phyloP scores from a whole-genome alignment of 2,888 invertebrate species.

The Ptychoptera contaminata region DNA sequence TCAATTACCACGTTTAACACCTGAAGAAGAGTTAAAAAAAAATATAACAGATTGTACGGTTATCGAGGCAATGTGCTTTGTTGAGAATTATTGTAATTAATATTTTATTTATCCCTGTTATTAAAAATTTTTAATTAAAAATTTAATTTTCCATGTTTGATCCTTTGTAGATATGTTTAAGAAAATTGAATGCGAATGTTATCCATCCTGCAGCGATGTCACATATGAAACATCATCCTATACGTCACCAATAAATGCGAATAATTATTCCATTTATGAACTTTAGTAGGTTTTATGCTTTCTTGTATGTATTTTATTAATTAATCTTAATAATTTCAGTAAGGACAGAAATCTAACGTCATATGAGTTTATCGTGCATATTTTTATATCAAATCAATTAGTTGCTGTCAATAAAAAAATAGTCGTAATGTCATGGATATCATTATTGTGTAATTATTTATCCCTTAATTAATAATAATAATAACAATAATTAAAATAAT shows the following conservation, averaged over 20 bases:
- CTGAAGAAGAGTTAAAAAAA: constrained; percentile 8
- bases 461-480: not conserved
- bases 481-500: not conserved
- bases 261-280: constrained; percentile 22
- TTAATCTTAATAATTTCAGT: constrained; percentile 1
- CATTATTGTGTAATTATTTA: not conserved
- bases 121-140: too few relatives aligned
- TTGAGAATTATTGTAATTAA: constrained; percentile 22
- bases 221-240: constrained; percentile 25
- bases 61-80: constrained; percentile 23
- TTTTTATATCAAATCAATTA: constrained; percentile 26
- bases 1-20: constrained; percentile 19
- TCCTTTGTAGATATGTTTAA: constrained; percentile 21
- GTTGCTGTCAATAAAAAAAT: constrained; percentile 26
- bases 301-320: not conserved
- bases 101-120: too few relatives aligned
- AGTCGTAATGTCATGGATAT: constrained; percentile 28
- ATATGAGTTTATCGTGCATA: constrained; percentile 22
- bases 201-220: constrained; percentile 29
- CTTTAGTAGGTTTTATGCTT: constrained; percentile 21
- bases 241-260: constrained; percentile 17
- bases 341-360: constrained; percentile 11
- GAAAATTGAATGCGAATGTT: constrained; percentile 24
- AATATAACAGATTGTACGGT: constrained; percentile 21
- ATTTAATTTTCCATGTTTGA: not conserved